These are phyloP conservation scores for Coptodon rendalli DNA, from an alignment of 2,113 vertebrate species.

Conservation along the genomic window DNA sequence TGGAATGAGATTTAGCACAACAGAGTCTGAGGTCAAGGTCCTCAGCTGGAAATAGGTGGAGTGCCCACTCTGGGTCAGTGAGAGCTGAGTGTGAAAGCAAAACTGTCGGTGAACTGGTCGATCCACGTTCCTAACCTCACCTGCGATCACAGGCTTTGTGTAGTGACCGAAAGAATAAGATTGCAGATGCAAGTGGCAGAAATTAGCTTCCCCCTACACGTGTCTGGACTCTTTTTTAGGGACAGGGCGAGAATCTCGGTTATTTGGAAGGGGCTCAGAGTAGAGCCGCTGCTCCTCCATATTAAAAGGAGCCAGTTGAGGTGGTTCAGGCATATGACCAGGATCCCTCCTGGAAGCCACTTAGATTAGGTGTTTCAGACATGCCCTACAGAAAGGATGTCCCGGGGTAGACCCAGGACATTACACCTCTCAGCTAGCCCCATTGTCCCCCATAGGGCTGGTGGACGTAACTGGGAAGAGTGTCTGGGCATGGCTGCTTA, in stretches of 20 bases:
- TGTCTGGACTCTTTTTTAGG: neutral
- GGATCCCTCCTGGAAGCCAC: neutral
- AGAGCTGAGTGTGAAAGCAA: neutral
- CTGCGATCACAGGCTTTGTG: neutral
- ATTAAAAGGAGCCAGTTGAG: neutral
- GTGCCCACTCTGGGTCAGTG: neutral
- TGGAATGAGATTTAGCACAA: neutral
- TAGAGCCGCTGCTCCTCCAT: neutral
- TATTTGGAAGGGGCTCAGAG: neutral
- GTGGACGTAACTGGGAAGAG: neutral
- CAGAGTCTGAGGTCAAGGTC: neutral
- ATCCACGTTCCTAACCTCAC: neutral
- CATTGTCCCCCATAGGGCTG: rapidly evolving
- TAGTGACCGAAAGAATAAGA: neutral
- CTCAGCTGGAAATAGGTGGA: neutral
- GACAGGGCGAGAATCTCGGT: neutral
- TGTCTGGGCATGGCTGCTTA: neutral
- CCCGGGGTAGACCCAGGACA: neutral
- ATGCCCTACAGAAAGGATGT: neutral
- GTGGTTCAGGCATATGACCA: neutral
- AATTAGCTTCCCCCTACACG: neutral
- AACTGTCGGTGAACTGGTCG: neutral
- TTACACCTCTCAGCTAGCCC: neutral
- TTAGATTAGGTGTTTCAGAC: neutral
- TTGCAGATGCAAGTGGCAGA: neutral